These are phyloP conservation scores for Globia sparganii DNA, from an alignment of 2,888 invertebrate species.

Conservation along the genomic window DNA sequence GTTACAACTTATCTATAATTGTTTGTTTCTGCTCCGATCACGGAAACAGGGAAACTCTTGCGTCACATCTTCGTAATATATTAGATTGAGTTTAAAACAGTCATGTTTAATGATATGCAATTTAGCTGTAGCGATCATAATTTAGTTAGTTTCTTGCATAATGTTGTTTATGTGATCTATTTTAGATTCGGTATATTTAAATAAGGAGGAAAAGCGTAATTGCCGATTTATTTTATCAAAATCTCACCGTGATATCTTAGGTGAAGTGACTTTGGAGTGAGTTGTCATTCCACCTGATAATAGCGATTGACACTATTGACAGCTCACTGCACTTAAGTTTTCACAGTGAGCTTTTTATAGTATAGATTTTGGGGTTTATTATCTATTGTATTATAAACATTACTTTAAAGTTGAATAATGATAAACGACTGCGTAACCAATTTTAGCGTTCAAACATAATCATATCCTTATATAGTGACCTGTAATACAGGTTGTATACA, in stretches of 20 bases:
- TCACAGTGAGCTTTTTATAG: too few relatives aligned
- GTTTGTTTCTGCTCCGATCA: constrained; percentile 26
- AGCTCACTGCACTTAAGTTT: too few relatives aligned
- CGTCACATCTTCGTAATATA: constrained; percentile 23
- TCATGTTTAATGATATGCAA: constrained; percentile 33
- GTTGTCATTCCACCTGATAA: too few relatives aligned
- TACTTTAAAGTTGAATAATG: neutral
- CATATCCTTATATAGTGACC: too few relatives aligned
- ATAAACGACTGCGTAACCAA: neutral
- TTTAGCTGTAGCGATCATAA: constrained; percentile 1
- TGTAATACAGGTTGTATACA: too few relatives aligned
- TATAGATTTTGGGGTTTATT: neutral
- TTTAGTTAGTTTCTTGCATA: constrained; percentile 15
- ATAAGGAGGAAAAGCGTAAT: too few relatives aligned
- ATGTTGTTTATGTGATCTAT: constrained; percentile 3
- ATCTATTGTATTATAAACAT: neutral
- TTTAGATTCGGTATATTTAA: too few relatives aligned
- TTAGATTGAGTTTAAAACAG: constrained; percentile 13
- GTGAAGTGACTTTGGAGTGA: too few relatives aligned
- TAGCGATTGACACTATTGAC: too few relatives aligned
- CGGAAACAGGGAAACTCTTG: constrained; percentile 22
- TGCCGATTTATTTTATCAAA: too few relatives aligned
- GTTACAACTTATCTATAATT: constrained; percentile 21
- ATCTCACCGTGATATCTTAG: too few relatives aligned
- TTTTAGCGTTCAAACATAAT: neutral